Evolutionary conservation across 2,113 vertebrate genomes (phyloP).

Genomic region (Takifugu bimaculatus): DNA sequence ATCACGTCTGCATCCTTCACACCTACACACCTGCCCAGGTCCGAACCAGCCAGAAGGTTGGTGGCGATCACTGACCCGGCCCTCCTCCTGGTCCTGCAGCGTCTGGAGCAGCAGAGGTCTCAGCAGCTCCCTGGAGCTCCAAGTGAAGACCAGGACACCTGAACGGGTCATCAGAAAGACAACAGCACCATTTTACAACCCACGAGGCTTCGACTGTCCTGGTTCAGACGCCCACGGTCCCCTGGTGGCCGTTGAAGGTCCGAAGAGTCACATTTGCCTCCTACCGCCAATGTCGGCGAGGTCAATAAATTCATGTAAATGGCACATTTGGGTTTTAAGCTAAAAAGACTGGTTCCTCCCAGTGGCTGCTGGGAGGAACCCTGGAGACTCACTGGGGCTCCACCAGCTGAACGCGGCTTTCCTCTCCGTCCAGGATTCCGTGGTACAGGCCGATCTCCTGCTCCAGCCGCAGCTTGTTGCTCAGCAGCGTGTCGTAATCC

Average conservation of each 20-base stretch:
- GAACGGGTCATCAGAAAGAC: constrained; percentile 3
- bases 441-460: constrained; percentile 84
- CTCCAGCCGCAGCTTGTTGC: constrained; percentile 82
- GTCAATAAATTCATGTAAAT: no score
- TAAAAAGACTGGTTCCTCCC: no score
- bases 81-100: constrained; percentile 6
- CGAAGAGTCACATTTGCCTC: no score
- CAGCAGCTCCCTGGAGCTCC: constrained; percentile 12
- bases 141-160: constrained; percentile 29
- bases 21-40: neutral
- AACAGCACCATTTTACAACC: neutral
- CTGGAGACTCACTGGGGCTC: constrained; percentile 46
- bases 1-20: neutral
- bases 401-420: constrained; percentile 70
- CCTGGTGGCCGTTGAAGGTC: no score
- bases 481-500: constrained; percentile 79
- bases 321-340: no score
- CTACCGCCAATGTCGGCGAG: no score
- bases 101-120: constrained; percentile 1
- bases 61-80: constrained; percentile 11
- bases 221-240: no score
- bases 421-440: constrained; percentile 86
- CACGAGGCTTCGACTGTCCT: no score
- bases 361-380: no score
- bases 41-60: neutral